Base-by-base conservation (phyloP, 2,888 invertebrate species). In the Cheilosia scutellata region DNA sequence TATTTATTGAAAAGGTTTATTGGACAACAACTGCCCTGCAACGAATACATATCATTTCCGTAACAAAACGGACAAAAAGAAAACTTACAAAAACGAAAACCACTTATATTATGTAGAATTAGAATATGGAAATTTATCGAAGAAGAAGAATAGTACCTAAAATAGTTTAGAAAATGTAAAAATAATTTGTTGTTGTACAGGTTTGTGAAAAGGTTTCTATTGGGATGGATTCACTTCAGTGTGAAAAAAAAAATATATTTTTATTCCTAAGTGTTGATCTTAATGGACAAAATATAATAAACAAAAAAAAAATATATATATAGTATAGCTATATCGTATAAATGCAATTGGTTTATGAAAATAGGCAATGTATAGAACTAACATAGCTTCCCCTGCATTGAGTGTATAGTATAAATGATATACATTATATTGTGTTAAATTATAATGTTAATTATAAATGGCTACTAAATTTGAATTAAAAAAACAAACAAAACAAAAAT, bases 41-140 rank as follows among this genome's bases (percentile, higher is more conserved):
- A 91, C 92, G 90, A 89, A 89, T 90, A 91, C 91, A 91, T 91
- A 91, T 91, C 91, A 92, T 88, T 88, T 88, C 74, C 65, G 60
- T 20, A 68, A 9, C 2, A 76, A 58, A 47, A 29, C 53, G 42
- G 5, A 42, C 4, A 16, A 13, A 9, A 49, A 40, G 53, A 29
- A 33, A 70, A 57, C 33, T 42, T 47, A 68, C n/a, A 65, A 16
- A 16, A 2, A 13, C 6, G 13, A 16, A 2, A 13, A 6, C 13
- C 4, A 44, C n/a, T 5, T 42, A 42, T 42, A 42, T 44, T 47
- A 16, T 47, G 3, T 16, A 79, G 42, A 63, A 68, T 29, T 63
- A 78, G 70, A 63, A 63, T 70, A 63, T 25, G 37, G n/a, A 58
- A 74, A 77, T 66, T 77, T 66, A 77, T 51, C 44, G 31, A 76